Evolutionary conservation across 2,113 vertebrate genomes (phyloP), one percentile per base, ranked within the genome.

Genomic region (Oryzias melastigma): DNA sequence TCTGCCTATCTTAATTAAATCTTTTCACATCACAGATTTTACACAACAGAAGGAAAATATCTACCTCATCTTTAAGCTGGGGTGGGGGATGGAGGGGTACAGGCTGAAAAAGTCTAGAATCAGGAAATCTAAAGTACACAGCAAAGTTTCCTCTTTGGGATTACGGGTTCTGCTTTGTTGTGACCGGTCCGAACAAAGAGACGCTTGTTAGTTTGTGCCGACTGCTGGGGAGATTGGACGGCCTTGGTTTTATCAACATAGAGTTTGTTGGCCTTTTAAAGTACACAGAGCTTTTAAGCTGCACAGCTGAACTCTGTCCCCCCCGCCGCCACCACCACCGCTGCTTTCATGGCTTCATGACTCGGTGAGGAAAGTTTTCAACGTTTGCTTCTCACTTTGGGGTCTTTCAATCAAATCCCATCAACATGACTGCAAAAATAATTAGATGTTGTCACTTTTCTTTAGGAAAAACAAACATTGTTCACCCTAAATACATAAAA

Each of bases 1-100:
- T 81, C 51, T 15, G 69, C 75, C 79, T 89, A 92, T 93, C 92
- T 91, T 93, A 93, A 92, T 91, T 90, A 92, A 92, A 92, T 92
- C 89, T 92, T 90, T 87, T 90, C 87, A 85, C 86, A 87, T 91
- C 86, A 85, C 71, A 84, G 86, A 90, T 91, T 91, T 86, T 68
- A 69, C 73, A 90, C 83, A 91, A 91, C 87, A 76, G 83, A 85
- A 63, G 50, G 65, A 81, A 81, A 83, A 80, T 85, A 87, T 91
- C 87, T 83, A 70, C 75, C 77, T 87, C 82, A 88, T 92, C 83
- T 82, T 68, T 78, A 19, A 68, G 57, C 58, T 7, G 17, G 52
- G 64, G 41, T 1, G 57, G 74, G 48, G 25, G 58, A 45, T 40
- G 10, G 22, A 5, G 22, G 22, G 22, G 22, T 22, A 22, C 53